Evolutionary conservation across 1,140 invertebrate genomes (phyloP).

Genomic region (Teleogryllus occipitalis): DNA sequence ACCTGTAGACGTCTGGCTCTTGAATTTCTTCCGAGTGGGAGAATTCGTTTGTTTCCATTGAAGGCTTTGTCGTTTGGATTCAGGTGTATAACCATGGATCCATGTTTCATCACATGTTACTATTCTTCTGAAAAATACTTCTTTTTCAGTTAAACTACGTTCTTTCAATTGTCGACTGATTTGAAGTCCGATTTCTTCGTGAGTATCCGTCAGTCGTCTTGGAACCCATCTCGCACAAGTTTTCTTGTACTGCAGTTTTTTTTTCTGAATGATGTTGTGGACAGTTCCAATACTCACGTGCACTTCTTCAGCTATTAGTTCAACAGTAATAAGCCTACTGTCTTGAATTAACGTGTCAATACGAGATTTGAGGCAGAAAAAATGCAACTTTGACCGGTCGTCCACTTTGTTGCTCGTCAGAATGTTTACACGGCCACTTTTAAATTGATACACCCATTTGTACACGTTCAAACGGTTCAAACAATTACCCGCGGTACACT

Average conservation of each 20-base stretch:
- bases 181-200: background rate
- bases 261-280: background rate
- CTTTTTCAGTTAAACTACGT: background rate
- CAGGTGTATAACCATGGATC: background rate
- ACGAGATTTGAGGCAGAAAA: no score
- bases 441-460: no score
- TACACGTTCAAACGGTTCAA: no score
- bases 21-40: background rate
- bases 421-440: no score
- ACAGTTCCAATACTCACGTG: no score
- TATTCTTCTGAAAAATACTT: conserved; percentile 1
- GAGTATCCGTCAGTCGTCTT: background rate
- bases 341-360: no score
- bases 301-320: no score
- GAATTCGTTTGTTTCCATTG: background rate
- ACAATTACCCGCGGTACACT: no score
- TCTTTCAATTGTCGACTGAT: background rate
- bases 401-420: no score
- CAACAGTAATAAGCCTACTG: no score
- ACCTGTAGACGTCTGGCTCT: background rate
- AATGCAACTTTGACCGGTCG: no score
- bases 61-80: background rate
- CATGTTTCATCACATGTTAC: background rate
- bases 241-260: background rate
- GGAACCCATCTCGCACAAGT: background rate